Evolutionary conservation across 2,113 vertebrate genomes (phyloP).

Genomic region (Muntiacus reevesi): DNA sequence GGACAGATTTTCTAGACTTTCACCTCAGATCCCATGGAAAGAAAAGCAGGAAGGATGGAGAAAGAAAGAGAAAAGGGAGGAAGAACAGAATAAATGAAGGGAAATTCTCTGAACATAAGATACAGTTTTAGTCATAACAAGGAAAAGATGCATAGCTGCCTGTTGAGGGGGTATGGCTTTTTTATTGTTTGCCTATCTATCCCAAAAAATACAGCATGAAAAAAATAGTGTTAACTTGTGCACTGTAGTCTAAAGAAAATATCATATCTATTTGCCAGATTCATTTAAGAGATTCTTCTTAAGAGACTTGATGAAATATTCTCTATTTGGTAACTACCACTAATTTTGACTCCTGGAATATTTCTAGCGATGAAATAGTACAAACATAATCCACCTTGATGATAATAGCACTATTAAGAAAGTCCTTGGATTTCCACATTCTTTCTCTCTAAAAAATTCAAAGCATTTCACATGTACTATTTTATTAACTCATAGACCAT

Average conservation of each 20-base stretch:
- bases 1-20: neutral
- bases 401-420: neutral
- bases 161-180: neutral
- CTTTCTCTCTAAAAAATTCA: neutral
- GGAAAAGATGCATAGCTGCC: neutral
- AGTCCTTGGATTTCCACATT: neutral
- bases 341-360: constrained; percentile 21
- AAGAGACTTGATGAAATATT: neutral
- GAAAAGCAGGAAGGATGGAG: neutral
- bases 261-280: neutral
- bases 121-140: neutral
- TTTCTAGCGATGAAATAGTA: constrained; percentile 14
- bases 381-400: neutral
- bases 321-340: neutral
- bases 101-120: neutral
- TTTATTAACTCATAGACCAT: constrained; percentile 19
- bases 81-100: neutral
- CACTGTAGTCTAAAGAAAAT: neutral
- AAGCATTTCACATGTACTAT: neutral
- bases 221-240: neutral
- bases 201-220: neutral
- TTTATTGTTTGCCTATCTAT: neutral
- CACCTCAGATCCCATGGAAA: neutral
- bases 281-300: neutral
- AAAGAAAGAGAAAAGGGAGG: neutral